Evolutionary conservation across 2,113 vertebrate species (phyloP), one percentile per base, ranked within the genome.

Genomic region (Anseranas semipalmata): DNA sequence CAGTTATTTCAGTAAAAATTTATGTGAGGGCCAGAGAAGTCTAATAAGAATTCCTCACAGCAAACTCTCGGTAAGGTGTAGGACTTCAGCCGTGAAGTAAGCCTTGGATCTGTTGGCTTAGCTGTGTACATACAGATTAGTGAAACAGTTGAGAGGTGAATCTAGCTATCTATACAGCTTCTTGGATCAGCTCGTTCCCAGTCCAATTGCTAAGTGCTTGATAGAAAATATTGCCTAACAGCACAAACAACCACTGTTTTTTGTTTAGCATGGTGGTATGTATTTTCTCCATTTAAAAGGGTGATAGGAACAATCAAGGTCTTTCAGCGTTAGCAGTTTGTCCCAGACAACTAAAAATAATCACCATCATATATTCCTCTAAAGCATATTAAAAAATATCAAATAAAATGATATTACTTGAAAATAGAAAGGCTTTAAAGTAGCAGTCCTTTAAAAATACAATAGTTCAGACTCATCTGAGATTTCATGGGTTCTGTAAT

Each of bases 401-500:
- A 95, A 74, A 79, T 73, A 79, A 91, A 91, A 79, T 48, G 7
- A 20, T 76, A 89, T 85, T 89, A n/a, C 80, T 85, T 87, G 84
- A 75, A 89, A 85, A 63, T 66, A 79, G 65, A 86, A 78, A n/a
- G 37, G 5, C 75, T 90, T 95, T 97, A 96, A 97, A 98, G 96
- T 87, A 97, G 80, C 16, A 43, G 58, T 92, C 85, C 84, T 97
- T 97, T 97, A 98, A 98, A 98, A 98, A 98, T 96, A 97, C 96
- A 97, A 94, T 97, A 81, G 92, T 93, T 98, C 76, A 97, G 95
- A 92, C 95, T 97, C 89, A 58, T 97, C 95, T 96, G 96, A 97
- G 97, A 96, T 98, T 98, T 98, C 97, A 96, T 93, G 93, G 32
- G 88, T 96, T 97, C 96, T 96, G 93, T 96, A 98, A 97, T 98